phyloP scores from a whole-genome alignment of 2,888 invertebrate genomes.

The Hofmannophila pseudospretella region DNA sequence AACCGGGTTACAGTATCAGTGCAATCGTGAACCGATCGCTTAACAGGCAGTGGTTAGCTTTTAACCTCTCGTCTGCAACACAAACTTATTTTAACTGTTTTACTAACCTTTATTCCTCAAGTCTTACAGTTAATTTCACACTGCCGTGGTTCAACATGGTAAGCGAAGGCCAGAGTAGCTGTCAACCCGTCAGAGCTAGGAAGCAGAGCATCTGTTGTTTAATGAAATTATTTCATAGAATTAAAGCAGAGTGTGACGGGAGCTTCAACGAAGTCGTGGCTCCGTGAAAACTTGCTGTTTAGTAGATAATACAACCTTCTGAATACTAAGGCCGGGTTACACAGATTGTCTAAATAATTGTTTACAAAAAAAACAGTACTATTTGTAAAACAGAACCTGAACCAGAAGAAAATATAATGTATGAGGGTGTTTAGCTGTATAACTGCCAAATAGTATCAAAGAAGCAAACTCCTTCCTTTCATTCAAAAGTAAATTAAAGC shows the following conservation, averaged over 20 bases:
- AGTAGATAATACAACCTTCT: too few species aligned
- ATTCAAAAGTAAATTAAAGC: too few species aligned
- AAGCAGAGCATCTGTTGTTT: slow-evolving; percentile 38
- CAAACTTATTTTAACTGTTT: slow-evolving; percentile 4
- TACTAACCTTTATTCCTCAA: slow-evolving; percentile 2
- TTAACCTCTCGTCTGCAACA: slow-evolving; percentile 37
- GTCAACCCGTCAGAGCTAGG: slow-evolving; percentile 42
- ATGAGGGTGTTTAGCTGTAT: too few species aligned
- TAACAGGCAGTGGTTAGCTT: slow-evolving; percentile 47
- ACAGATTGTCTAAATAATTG: too few species aligned
- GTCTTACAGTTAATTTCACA: slow-evolving; percentile 3
- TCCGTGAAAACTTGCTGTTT: too few species aligned
- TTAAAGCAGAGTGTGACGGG: slow-evolving; percentile 24
- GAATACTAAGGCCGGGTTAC: too few species aligned
- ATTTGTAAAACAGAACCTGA: too few species aligned
- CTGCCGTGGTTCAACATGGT: slow-evolving; percentile 1
- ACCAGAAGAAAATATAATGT: too few species aligned
- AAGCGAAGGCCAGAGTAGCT: slow-evolving; percentile 18
- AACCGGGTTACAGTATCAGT: slow-evolving; percentile 4
- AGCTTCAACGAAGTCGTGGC: slow-evolving; percentile 24
- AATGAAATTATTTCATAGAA: slow-evolving; percentile 54
- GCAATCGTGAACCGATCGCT: slow-evolving; percentile 32
- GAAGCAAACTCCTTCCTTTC: too few species aligned
- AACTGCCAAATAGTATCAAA: too few species aligned
- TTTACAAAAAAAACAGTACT: too few species aligned